A percentile compares a stretch with the other conserved stretches of the same genome.
phyloP scores from a whole-genome alignment of 2,888 invertebrate genomes.

The Rosalia funebris region DNA sequence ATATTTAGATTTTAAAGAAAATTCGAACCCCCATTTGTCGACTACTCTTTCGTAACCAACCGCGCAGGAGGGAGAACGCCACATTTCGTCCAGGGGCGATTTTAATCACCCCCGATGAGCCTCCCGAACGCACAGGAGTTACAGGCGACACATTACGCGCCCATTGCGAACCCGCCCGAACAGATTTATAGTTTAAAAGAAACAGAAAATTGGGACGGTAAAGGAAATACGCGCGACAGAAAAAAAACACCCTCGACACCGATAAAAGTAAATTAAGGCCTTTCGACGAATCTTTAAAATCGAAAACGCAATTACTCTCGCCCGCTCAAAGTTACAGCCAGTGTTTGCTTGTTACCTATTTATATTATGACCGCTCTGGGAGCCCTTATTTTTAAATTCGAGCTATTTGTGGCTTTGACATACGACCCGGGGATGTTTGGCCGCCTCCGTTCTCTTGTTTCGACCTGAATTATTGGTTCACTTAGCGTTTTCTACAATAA shows the following conservation, averaged over 20 bases:
- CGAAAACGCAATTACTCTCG: constrained; percentile 55
- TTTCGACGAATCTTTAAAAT: constrained; percentile 55
- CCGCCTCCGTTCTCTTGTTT: constrained; percentile 2
- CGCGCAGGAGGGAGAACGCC: neutral
- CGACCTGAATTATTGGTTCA: constrained; percentile 2
- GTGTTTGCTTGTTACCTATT: constrained; percentile 56
- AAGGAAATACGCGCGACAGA: constrained; percentile 14
- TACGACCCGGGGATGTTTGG: neutral
- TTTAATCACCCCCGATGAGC: too few species aligned
- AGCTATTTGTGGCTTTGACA: constrained; percentile 29
- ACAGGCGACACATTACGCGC: neutral
- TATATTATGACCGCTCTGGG: constrained; percentile 54
- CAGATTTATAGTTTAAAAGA: constrained; percentile 20
- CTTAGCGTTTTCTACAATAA: constrained; percentile 8
- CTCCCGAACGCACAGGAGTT: neutral
- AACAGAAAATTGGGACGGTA: constrained; percentile 18
- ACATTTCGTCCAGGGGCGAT: too few species aligned
- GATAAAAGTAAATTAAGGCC: constrained; percentile 56
- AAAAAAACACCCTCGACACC: constrained; percentile 50
- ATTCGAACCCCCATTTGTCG: too few species aligned
- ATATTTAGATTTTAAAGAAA: too few species aligned
- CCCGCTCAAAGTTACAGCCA: constrained; percentile 47
- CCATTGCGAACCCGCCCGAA: neutral
- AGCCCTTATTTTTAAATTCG: constrained; percentile 50
- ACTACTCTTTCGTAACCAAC: too few species aligned